Base-by-base conservation (phyloP, 2,888 invertebrate species). In the Rhagonycha fulva region DNA sequence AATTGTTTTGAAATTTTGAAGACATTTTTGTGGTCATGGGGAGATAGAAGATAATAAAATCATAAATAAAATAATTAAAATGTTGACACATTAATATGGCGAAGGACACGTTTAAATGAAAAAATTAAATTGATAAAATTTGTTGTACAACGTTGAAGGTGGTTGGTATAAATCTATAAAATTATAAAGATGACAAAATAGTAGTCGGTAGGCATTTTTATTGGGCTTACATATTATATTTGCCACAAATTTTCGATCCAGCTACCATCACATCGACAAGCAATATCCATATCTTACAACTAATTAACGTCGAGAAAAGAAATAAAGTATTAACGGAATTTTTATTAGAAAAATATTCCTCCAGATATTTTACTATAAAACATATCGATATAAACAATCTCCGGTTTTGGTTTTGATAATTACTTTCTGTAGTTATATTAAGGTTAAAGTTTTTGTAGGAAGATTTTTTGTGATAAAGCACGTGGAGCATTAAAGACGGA, bases 231-330 rank as follows among this genome's bases (percentile, higher is more conserved):
- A 47, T 47, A 47, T 47, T 47, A 47, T 47, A 47, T 47, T 47
- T 47, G 47, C 47, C 47, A 47, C 47, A 47, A 47, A 47, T 47
- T 47, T 47, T 47, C 47, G n/a, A 47, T 47, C 7, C 47, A n/a
- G 47, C n/a, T n/a, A 47, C 47, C 47, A 47, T 47, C 47, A 47
- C 47, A 47, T 47, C n/a, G 47, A 47, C 47, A 47, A 47, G 74
- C 67, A 61, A 68, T 69, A 76, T 62, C 70, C 70, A 76, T 76
- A 76, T 72, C 70, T 76, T 76, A 76, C 73, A 70, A 72, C 76
- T 72, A 76, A 76, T 76, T 76, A 76, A 69, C 72, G 66, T 72
- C 76, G 68, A 79, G 75, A 79, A 79, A 79, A 74, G 75, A 72
- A 76, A 76, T 76, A 69, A 72, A 71, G 72, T 70, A 66, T 73